Conservation (phyloP, 1,140 invertebrate genomes). For the Ostrea denselamellosa region DNA sequence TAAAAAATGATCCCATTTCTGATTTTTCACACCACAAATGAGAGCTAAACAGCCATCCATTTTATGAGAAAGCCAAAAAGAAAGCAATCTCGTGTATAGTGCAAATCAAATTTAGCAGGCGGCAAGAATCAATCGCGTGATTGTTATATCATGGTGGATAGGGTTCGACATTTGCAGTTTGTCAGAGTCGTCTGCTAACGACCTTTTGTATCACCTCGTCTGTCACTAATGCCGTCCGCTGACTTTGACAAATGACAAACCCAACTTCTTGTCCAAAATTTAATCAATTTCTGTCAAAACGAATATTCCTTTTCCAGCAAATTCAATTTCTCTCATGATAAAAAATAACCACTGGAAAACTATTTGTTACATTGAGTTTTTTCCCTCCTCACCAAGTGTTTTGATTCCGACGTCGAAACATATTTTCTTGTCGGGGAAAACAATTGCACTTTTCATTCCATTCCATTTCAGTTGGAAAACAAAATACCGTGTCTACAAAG, state of each 20-base stretch:
- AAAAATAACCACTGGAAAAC: background rate
- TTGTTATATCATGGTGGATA: conserved; percentile 48
- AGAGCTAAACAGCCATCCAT: conserved; percentile 41
- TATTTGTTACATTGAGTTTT: conserved; percentile 6
- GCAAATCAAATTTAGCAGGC: conserved; percentile 43
- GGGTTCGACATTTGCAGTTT: conserved; percentile 52
- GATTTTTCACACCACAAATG: conserved; percentile 35
- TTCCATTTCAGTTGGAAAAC: conserved; percentile 7
- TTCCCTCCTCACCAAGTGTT: background rate
- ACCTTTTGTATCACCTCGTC: conserved; percentile 55
- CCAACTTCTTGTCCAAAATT: conserved; percentile 48
- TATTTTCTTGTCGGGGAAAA: background rate
- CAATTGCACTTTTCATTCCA: background rate
- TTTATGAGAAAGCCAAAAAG: conserved; percentile 42
- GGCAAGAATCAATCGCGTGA: conserved; percentile 48
- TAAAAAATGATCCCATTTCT: conserved; percentile 19
- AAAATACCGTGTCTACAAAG: background rate
- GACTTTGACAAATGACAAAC: conserved; percentile 53
- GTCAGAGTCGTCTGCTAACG: conserved; percentile 49
- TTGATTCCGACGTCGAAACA: background rate
- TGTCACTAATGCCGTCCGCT: conserved; percentile 49
- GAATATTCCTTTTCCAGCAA: conserved; percentile 22
- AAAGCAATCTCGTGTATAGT: background rate
- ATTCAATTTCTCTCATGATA: conserved; percentile 35
- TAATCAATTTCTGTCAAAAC: conserved; percentile 39